A percentile compares a stretch with the other conserved stretches of the same genome.
Conservation (phyloP, 2,113 vertebrate species). For the Chiloscyllium plagiosum region DNA sequence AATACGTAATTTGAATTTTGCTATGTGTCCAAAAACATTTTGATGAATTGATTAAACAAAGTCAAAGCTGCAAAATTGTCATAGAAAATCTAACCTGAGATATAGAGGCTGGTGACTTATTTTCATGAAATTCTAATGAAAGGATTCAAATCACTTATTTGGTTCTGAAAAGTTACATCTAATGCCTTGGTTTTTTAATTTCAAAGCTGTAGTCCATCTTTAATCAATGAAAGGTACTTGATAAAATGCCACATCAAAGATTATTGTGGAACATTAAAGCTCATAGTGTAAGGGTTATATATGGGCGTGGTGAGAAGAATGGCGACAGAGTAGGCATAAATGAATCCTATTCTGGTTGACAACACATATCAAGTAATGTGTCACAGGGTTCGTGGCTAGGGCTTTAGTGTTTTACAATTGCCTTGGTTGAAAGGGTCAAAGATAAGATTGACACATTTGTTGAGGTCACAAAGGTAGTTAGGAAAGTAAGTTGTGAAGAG, state of each 20-base stretch:
- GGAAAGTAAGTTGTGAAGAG: too few species aligned
- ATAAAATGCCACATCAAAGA: not conserved
- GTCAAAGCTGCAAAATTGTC: not conserved
- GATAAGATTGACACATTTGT: too few species aligned
- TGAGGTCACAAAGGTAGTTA: too few species aligned
- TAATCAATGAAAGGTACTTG: not conserved
- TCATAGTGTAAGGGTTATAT: too few species aligned
- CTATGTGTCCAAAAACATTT: not conserved
- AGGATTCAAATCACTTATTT: not conserved
- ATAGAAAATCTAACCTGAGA: not conserved
- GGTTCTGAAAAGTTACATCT: not conserved
- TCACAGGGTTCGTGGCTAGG: too few species aligned
- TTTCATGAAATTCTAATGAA: not conserved
- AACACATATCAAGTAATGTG: too few species aligned
- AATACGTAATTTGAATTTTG: conserved; percentile 3
- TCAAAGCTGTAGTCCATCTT: conserved; percentile 9
- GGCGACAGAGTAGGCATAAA: too few species aligned
- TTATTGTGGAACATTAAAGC: too few species aligned
- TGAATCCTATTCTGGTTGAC: too few species aligned
- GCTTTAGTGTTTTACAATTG: too few species aligned
- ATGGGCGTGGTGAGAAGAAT: too few species aligned
- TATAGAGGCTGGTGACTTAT: not conserved
- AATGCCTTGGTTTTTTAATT: not conserved
- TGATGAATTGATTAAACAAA: not conserved
- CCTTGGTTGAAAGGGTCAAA: too few species aligned